Evolutionary conservation across 2,113 vertebrate species (phyloP).

Genomic region (Lepidiolamprologus cunningtoni): DNA sequence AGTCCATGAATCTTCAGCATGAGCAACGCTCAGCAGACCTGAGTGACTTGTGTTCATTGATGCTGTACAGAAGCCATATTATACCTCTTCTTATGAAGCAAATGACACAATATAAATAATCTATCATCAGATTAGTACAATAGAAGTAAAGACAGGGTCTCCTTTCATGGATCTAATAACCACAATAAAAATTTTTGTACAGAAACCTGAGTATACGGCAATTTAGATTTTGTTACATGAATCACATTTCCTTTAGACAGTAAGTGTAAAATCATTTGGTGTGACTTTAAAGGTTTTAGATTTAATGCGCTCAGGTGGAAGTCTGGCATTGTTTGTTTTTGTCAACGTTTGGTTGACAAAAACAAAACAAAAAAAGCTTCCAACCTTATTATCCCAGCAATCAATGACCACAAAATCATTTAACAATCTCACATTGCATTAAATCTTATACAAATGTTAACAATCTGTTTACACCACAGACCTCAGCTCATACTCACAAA

Average conservation of each 20-base stretch:
- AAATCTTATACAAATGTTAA: not conserved
- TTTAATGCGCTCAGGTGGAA: not conserved
- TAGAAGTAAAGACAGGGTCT: not conserved
- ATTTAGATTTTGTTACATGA: not conserved
- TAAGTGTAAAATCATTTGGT: not conserved
- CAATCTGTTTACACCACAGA: not conserved
- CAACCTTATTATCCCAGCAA: not conserved
- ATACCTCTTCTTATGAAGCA: not conserved
- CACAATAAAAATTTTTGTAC: not conserved
- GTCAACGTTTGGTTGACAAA: not conserved
- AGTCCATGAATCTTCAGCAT: not conserved
- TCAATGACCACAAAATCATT: not conserved
- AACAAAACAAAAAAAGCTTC: not conserved
- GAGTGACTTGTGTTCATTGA: slow-evolving; percentile 5
- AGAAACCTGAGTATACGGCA: not conserved
- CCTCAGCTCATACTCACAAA: not conserved
- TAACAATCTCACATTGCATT: not conserved
- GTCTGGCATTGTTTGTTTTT: not conserved
- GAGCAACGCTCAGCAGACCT: not conserved
- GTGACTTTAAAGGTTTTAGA: not conserved
- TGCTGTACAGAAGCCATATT: not conserved
- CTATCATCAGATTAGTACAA: not conserved
- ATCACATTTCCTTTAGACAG: not conserved
- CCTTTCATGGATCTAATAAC: not conserved
- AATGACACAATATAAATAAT: not conserved